Base-by-base conservation (phyloP, 2,797 vertebrate genomes). In the Tragopan temminckii region DNA sequence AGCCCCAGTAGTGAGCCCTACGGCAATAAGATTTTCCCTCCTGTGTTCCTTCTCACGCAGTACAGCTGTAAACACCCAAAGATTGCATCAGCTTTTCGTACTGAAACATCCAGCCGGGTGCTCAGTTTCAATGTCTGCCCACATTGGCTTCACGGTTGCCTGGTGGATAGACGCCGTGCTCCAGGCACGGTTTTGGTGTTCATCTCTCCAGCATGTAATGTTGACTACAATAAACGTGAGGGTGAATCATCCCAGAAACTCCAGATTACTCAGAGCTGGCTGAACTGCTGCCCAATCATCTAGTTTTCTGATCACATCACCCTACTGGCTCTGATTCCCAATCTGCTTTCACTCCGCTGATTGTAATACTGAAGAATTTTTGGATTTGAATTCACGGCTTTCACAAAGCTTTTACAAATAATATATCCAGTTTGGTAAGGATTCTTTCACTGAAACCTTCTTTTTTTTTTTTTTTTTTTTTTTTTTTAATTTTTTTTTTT, bases 61-160 rank as follows among this genome's bases (percentile, higher is more conserved):
- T 15, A n/a, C 3, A 15, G 66, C 66, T 80, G 64, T 66, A 46
- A 91, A 55, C 21, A 72, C 18, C 7, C 1, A 0, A 61, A 20
- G 17, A 31, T 68, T 87, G 72, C 67, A 79, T 85, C 81, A 91
- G 67, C 17, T 84, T 76, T 77, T 81, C 68, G 50, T 62, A 19
- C 55, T 42, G 70, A 13, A 9, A 58, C 31, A 27, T 42, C 31
- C 63, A 57, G 19, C 46, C 35, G 29, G 42, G 13, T 35, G 11
- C 42, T 74, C 4, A 1, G 33, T 80, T 75, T 66, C 63, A 18
- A 35, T 31, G n/a, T 7, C n/a, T 52, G 29, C 52, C 57, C 0
- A 0, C 46, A 14, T 6, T 5, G 3, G 48, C 61, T 52, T 29
- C 27, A 42, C 11, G 8, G 45, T 50, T 88, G 75, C 83, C 50